Percentiles rank a stretch among this genome's conserved stretches.
Evolutionary conservation across 2,888 invertebrate genomes (phyloP).

Genomic region (Chrysodeixis includens): DNA sequence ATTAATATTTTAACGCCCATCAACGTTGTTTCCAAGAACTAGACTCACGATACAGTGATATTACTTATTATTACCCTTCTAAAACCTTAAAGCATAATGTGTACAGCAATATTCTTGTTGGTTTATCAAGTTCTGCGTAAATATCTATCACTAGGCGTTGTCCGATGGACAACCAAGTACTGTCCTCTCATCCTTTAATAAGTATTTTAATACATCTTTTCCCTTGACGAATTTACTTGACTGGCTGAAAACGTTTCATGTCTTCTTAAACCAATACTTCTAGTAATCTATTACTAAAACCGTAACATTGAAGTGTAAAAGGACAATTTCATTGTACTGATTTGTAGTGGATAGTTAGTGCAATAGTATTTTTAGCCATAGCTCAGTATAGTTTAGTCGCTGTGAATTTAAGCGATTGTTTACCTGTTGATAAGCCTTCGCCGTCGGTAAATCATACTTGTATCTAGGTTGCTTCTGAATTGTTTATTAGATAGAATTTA

Average conservation of each 20-base stretch:
- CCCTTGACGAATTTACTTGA: background rate
- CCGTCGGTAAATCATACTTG: conserved; percentile 1
- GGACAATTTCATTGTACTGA: too few relatives aligned
- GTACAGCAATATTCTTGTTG: too few relatives aligned
- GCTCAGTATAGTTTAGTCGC: background rate
- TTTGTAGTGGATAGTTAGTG: background rate
- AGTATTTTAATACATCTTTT: background rate
- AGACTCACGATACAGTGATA: background rate
- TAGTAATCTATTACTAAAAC: too few relatives aligned
- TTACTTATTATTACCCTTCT: background rate
- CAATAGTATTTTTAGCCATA: background rate
- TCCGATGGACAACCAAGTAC: background rate
- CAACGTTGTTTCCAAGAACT: background rate
- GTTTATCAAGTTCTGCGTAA: background rate
- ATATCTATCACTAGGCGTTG: background rate
- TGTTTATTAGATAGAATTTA: background rate
- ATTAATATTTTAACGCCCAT: background rate
- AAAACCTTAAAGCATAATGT: background rate
- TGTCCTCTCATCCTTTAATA: background rate
- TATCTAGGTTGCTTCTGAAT: conserved; percentile 4
- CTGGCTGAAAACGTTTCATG: background rate
- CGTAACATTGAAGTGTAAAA: too few relatives aligned
- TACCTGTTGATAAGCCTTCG: background rate
- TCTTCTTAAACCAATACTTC: too few relatives aligned
- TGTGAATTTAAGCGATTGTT: background rate